Evolutionary conservation across 2,113 vertebrate species (phyloP), one percentile per base, ranked within the genome.

Genomic region (Lagenorhynchus albirostris): DNA sequence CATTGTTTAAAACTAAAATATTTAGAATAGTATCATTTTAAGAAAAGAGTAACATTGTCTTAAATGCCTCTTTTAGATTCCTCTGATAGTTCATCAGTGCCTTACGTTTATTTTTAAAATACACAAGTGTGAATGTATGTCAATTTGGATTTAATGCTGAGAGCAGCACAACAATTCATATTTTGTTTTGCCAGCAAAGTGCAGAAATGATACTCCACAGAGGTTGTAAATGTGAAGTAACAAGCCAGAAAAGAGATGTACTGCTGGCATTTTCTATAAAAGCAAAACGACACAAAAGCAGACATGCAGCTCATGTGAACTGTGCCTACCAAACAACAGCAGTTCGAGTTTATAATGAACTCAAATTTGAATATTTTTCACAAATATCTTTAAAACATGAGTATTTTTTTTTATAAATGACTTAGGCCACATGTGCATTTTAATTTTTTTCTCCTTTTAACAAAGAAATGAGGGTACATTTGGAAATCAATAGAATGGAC

Each of bases 91-190:
- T 81, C 77, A 84, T 47, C n/a, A 85, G 41, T 44, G 23, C n/a
- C 53, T 91, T 88, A 38, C 11, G 55, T 26, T 92, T n/a, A 94
- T 60, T 95, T 91, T 90, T 74, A 71, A 96, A 92, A 94, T 84
- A 81, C 5, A 63, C 3, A 81, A 83, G 67, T 73, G 53, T 36
- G 91, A 91, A 55, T 21, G 6, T 41, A 44, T 86, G 65, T 89
- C 63, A 70, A 76, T 82, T 83, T 83, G 41, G 8, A 86, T 89
- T 86, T 89, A 96, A 93, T 23, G 11, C 31, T 62, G 58, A 85
- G 36, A 94, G 68, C 5, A 81, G 50, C 25, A 73, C 4, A 85
- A 70, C n/a, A 84, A 95, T 87, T 96, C 18, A 76, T 47, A 73
- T 84, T 92, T 94, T 92, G n/a, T 87, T 84, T 71, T 82, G 53